Base-by-base conservation (phyloP, 2,797 vertebrate species). In the Micropoecilia bifurca region DNA sequence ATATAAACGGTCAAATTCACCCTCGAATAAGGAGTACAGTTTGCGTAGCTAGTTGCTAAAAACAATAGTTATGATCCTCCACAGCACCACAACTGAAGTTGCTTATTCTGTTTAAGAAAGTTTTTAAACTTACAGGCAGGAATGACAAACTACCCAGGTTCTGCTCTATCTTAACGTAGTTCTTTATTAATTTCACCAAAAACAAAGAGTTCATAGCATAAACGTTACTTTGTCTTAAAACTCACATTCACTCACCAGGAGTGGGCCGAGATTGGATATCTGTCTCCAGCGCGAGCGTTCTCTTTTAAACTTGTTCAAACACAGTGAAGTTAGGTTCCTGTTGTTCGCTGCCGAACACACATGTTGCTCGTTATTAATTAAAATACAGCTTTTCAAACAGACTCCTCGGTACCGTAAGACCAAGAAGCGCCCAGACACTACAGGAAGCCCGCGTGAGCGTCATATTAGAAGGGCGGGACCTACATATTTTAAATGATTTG, bases 381-480 rank as follows among this genome's bases (percentile, higher is more conserved):
- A 83, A 88, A 71, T 53, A 1, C 9, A 20, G 3, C 25, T 68
- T 61, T 57, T 50, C 68, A 80, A 77, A 81, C 81, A 71, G 82
- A 75, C 45, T 28, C 7, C 57, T 50, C 75, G 53, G 46, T 63
- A 83, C 36, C 4, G 0, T 0, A 4, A 59, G 33, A 88, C 61
- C 82, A n/a, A 71, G 12, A 13, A 84, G 85, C 92, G 87, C 85
- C 91, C 88, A 88, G 83, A 83, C 85, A 22, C 86, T 81, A 86
- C 90, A 93, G 94, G 93, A 94, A 95, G 95, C 95, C 94, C 95
- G 96, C 96, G 78, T 91, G 43, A 84, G 81, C 79, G 86, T 90
- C 87, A 90, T 82, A 68, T 77, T 20, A 33, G 1, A 13, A 53
- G 90, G 91, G 95, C 87, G 93, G 91, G 74, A 77, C 73, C 86